phyloP scores from a whole-genome alignment of 2,888 invertebrate species.

The Xestoiulus laeticollis region DNA sequence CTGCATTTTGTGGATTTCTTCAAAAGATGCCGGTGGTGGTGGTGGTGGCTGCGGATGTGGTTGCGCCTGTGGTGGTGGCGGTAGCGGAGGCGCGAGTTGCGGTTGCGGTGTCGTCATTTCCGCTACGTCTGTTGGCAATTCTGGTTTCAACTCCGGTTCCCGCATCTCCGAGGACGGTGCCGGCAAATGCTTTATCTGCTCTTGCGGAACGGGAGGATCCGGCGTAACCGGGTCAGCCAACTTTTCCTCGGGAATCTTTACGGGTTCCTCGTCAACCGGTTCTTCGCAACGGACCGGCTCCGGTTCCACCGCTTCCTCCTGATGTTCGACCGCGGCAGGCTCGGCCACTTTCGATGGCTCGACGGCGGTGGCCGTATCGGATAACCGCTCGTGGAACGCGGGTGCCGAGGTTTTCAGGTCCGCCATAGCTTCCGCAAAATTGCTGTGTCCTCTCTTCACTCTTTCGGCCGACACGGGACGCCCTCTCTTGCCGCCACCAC shows the following conservation, averaged over 20 bases:
- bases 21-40: neutral
- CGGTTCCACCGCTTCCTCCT: neutral
- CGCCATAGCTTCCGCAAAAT: neutral
- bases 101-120: neutral
- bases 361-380: neutral
- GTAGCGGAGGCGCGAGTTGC: neutral
- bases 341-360: neutral
- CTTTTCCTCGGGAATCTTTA: neutral
- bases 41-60: neutral
- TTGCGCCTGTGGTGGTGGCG: conserved; percentile 30
- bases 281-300: neutral
- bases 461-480: neutral
- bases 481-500: conserved; percentile 3
- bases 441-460: neutral
- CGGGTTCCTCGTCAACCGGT: neutral
- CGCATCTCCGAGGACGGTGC: neutral
- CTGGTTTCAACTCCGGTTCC: neutral
- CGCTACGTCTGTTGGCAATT: neutral
- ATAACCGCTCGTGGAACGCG: neutral
- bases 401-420: neutral
- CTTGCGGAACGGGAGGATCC: neutral
- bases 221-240: neutral
- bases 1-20: neutral
- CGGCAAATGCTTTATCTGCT: neutral
- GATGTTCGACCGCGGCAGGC: neutral